Conservation (phyloP, 2,888 invertebrate species). For the Abrostola tripartita region DNA sequence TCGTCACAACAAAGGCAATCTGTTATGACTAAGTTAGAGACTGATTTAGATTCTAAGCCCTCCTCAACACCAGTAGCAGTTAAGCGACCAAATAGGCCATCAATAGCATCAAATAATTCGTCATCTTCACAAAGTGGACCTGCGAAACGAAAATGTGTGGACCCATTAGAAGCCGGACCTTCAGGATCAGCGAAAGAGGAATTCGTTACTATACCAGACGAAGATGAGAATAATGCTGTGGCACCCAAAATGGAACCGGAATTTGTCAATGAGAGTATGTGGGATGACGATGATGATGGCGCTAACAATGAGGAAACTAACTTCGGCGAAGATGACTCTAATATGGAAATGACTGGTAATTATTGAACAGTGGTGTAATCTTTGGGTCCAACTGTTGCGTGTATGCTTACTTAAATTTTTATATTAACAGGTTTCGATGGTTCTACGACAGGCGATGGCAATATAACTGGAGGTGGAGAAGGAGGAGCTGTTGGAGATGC, state of each 20-base stretch:
- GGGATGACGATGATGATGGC: conserved; percentile 89
- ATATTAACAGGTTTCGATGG: conserved; percentile 83
- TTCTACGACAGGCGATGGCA: conserved; percentile 85
- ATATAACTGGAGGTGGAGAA: conserved; percentile 84
- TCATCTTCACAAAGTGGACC: conserved; percentile 89
- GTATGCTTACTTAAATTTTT: background rate
- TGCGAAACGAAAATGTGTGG: conserved; percentile 88
- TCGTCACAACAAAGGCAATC: conserved; percentile 90
- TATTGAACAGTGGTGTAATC: conserved; percentile 5
- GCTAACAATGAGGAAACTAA: conserved; percentile 89
- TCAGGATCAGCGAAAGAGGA: conserved; percentile 87
- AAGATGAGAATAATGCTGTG: conserved; percentile 87
- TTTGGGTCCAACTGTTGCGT: too few relatives aligned
- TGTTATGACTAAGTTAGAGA: conserved; percentile 89
- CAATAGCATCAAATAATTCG: conserved; percentile 89
- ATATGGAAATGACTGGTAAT: conserved; percentile 89
- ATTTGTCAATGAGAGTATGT: conserved; percentile 89
- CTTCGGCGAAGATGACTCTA: conserved; percentile 90
- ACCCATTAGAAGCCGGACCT: conserved; percentile 89
- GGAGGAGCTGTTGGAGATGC: conserved; percentile 88
- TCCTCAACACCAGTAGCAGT: conserved; percentile 89
- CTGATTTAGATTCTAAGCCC: conserved; percentile 90
- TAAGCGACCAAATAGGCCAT: conserved; percentile 91
- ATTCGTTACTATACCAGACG: conserved; percentile 86
- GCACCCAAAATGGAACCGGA: conserved; percentile 91